A percentile compares a stretch with the other conserved stretches of the same genome.
Evolutionary conservation across 1,140 invertebrate species (phyloP).

Genomic region (Druon quercuslanigerum): DNA sequence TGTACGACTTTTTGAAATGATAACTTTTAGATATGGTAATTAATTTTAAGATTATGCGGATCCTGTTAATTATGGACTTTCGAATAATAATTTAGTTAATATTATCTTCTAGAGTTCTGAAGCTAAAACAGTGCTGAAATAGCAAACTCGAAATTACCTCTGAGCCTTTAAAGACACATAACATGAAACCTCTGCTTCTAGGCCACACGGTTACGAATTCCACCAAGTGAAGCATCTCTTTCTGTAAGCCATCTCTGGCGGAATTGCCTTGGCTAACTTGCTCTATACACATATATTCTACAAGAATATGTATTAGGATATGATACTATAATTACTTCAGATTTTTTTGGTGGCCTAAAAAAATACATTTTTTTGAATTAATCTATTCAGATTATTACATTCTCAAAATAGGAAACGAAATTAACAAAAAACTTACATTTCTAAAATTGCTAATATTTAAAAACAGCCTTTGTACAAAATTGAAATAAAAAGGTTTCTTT

Average conservation of each 20-base stretch:
- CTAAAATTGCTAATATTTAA: too few species aligned
- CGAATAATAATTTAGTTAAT: not conserved
- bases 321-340: not conserved
- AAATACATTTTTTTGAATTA: not conserved
- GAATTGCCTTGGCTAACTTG: slow-evolving; percentile 46
- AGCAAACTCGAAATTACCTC: slow-evolving; percentile 1
- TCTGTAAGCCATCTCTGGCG: slow-evolving; percentile 40
- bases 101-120: not conserved
- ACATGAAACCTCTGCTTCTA: not conserved
- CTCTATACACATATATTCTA: slow-evolving; percentile 39
- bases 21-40: too few species aligned
- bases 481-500: too few species aligned
- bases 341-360: not conserved
- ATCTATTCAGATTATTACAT: too few species aligned
- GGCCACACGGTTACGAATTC: slow-evolving; percentile 39
- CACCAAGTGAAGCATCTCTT: slow-evolving; percentile 31
- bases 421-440: too few species aligned
- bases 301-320: not conserved
- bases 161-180: slow-evolving; percentile 20
- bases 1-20: too few species aligned
- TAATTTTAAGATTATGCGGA: too few species aligned
- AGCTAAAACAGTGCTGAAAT: not conserved
- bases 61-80: not conserved
- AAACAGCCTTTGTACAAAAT: too few species aligned
- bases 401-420: too few species aligned